phyloP scores from a whole-genome alignment of 2,888 invertebrate species.

The Tuberolachnus salignus region DNA sequence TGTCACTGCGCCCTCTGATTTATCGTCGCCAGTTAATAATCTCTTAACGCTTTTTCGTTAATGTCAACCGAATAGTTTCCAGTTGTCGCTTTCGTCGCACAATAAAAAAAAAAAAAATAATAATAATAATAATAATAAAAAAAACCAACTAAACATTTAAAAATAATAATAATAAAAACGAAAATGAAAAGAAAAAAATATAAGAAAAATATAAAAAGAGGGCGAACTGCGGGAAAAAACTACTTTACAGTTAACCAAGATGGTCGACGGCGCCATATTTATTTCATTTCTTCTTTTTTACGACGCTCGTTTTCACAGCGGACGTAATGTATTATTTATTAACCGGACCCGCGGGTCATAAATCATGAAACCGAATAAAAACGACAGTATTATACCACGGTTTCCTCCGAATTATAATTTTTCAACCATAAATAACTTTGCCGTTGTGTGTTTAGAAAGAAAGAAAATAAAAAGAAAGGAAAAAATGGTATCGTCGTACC shows the following conservation, averaged over 20 bases:
- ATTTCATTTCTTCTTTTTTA: slow-evolving; percentile 50
- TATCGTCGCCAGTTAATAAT: slow-evolving; percentile 50
- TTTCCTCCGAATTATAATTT: slow-evolving; percentile 51
- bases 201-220: slow-evolving; percentile 1
- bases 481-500: too few relatives aligned
- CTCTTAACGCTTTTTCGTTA: slow-evolving; percentile 56
- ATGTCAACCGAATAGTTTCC: slow-evolving; percentile 46
- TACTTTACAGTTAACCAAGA: slow-evolving; percentile 49
- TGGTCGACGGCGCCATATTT: slow-evolving; percentile 56
- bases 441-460: slow-evolving; percentile 29
- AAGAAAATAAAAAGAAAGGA: slow-evolving; percentile 4
- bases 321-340: slow-evolving; percentile 55
- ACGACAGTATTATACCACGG: slow-evolving; percentile 36
- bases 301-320: slow-evolving; percentile 52
- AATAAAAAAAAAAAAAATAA: not conserved
- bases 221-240: slow-evolving; percentile 5
- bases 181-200: slow-evolving; percentile 27
- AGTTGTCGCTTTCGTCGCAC: slow-evolving; percentile 26
- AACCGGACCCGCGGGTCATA: slow-evolving; percentile 54
- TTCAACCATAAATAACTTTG: slow-evolving; percentile 48
- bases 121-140: not conserved
- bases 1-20: slow-evolving; percentile 40
- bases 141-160: too few relatives aligned
- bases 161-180: too few relatives aligned
- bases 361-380: slow-evolving; percentile 55